These are phyloP conservation scores for Pomatostomus ruficeps DNA, from an alignment of 2,113 vertebrate genomes.

Conservation along the genomic window DNA sequence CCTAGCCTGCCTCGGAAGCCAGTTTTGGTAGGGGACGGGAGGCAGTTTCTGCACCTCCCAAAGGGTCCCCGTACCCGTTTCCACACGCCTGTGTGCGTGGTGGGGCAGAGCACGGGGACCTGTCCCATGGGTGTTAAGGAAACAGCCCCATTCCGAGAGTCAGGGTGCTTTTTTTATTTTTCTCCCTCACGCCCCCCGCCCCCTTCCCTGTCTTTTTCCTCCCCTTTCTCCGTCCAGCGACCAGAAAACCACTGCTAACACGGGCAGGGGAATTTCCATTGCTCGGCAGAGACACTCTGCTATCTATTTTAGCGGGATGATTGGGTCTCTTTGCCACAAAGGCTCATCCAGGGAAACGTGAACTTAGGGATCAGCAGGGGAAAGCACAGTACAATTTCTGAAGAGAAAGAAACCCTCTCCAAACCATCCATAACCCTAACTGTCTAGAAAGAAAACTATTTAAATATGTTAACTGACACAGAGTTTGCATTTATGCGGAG, in stretches of 20 bases:
- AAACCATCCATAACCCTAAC: neutral
- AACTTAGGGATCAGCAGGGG: neutral
- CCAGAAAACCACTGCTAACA: constrained; percentile 71
- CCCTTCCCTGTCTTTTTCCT: accelerated
- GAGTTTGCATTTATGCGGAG: constrained; percentile 62
- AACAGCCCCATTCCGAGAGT: constrained; percentile 77
- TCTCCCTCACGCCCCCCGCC: too few relatives aligned
- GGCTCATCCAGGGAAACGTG: neutral
- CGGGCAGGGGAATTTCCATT: constrained; percentile 67
- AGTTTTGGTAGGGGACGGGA: accelerated
- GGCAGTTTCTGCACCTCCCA: accelerated
- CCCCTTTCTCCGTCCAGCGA: neutral
- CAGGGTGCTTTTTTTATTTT: constrained; percentile 66
- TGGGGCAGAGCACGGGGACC: neutral
- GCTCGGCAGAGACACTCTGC: constrained; percentile 47
- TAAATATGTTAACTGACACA: neutral
- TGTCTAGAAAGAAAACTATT: neutral
- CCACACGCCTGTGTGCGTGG: accelerated
- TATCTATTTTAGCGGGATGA: neutral
- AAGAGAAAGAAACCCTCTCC: neutral
- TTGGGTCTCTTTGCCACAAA: neutral
- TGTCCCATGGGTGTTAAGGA: constrained; percentile 30
- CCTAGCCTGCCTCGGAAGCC: neutral
- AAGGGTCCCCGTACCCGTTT: accelerated
- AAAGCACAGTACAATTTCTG: neutral